Evolutionary conservation across 2,888 invertebrate genomes (phyloP), one percentile per base, ranked within the genome.

Genomic region (Morpho deidamia): DNA sequence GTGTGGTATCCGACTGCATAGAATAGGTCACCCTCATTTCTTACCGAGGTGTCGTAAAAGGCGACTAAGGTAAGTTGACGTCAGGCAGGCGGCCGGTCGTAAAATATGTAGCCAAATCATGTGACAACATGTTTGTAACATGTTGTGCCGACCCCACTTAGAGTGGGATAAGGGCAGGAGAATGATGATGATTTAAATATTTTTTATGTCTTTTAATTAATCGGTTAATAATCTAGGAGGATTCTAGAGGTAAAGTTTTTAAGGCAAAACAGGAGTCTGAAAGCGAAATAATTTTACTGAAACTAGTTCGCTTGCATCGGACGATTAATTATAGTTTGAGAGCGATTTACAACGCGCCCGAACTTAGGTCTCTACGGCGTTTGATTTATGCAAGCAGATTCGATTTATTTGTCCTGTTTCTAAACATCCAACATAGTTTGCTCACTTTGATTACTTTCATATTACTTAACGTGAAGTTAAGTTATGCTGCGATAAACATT

Each of bases 291-390:
- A 83, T 84, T 78, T 84, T 78, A 80, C 74, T 76, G 78, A 74
- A 81, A 80, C 77, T 81, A 81, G 81, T 76, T 77, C 71, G 76
- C 74, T 72, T 76, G 44, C 55, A 61, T 62, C 67, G 69, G 70
- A 74, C 81, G 78, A 82, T 83, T 82, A 83, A 81, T 84, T 78
- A 80, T 77, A 72, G 80, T 78, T 81, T 72, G 66, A 72, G 69
- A 69, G 54, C 60, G 54, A 63, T 63, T 63, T 63, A 63, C 59
- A 62, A 56, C 60, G 74, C 70, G 69, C 72, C 58, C 68, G 65
- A 81, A 81, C 78, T 81, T 78, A 69, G 70, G 67, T 64, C 65
- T 64, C 58, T 52, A 53, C 52, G 52, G 45, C 53, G 53, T 56
- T 56, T 56, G 50, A 57, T 57, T 57, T 57, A 57, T 54, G 47